Conservation (phyloP, 2,888 invertebrate genomes). For the Tachina lurida region DNA sequence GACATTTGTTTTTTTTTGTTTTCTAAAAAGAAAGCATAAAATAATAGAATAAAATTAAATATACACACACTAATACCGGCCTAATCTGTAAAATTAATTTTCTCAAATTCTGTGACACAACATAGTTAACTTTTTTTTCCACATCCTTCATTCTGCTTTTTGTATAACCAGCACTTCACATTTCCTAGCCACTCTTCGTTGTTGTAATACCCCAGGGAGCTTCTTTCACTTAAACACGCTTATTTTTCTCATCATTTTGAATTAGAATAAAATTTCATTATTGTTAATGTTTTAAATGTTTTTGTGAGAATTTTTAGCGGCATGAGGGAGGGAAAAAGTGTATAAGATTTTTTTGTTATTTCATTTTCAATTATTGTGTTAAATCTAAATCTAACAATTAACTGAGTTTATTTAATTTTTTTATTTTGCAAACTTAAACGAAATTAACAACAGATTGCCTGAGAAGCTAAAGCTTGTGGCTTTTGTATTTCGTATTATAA, state of each 20-base stretch:
- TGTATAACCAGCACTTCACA: conserved; percentile 42
- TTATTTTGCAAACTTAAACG: neutral
- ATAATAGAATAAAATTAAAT: conserved; percentile 33
- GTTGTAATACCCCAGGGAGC: conserved; percentile 65
- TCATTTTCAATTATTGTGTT: conserved; percentile 63
- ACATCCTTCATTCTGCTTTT: conserved; percentile 19
- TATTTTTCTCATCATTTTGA: conserved; percentile 24
- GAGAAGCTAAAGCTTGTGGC: conserved; percentile 55
- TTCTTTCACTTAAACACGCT: conserved; percentile 29
- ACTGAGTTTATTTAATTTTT: neutral
- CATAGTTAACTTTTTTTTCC: conserved; percentile 26
- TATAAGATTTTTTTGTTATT: conserved; percentile 10
- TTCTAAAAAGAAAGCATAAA: conserved; percentile 30
- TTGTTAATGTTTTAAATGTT: conserved; percentile 65
- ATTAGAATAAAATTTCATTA: conserved; percentile 58
- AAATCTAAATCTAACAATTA: conserved; percentile 68
- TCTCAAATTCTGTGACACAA: conserved; percentile 71
- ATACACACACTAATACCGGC: conserved; percentile 66
- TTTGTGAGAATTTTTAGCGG: conserved; percentile 27
- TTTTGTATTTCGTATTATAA: conserved; percentile 61
- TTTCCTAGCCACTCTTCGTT: conserved; percentile 62
- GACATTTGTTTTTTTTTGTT: conserved; percentile 38
- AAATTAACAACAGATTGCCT: conserved; percentile 68
- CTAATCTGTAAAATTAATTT: conserved; percentile 75
- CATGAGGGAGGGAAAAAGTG: neutral